Conservation (phyloP, 53 echinoderm and acorn worm genomes). For the Temnopleurus reevesii region DNA sequence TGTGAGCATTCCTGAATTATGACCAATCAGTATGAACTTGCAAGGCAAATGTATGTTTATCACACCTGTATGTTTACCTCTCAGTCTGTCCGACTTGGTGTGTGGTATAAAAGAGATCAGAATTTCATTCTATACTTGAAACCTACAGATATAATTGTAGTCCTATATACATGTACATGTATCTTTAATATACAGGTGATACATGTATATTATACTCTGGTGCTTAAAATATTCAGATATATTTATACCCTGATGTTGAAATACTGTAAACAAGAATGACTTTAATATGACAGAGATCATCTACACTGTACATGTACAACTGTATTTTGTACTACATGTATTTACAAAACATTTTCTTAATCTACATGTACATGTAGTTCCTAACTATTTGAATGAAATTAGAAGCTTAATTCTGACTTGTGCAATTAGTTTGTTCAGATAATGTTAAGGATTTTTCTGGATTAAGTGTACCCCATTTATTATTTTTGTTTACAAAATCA, state of each 20-base stretch:
- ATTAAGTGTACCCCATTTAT: no score
- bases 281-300: background rate
- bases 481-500: no score
- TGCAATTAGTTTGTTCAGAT: no score
- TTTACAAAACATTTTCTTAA: no score
- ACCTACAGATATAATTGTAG: background rate
- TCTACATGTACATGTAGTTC: no score
- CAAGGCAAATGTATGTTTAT: constrained; percentile 3
- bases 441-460: no score
- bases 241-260: background rate
- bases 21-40: constrained; percentile 1
- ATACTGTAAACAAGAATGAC: background rate
- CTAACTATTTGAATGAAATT: no score
- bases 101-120: constrained; percentile 11
- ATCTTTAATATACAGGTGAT: background rate
- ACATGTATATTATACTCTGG: background rate
- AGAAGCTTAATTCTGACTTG: no score
- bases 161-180: background rate
- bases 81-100: background rate
- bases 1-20: background rate
- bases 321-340: background rate
- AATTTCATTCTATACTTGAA: background rate
- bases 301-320: background rate
- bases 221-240: background rate
- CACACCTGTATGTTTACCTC: constrained; percentile 18